These are phyloP conservation scores for Xylocopa sonorina DNA, from an alignment of 1,140 invertebrate genomes.

Conservation along the genomic window DNA sequence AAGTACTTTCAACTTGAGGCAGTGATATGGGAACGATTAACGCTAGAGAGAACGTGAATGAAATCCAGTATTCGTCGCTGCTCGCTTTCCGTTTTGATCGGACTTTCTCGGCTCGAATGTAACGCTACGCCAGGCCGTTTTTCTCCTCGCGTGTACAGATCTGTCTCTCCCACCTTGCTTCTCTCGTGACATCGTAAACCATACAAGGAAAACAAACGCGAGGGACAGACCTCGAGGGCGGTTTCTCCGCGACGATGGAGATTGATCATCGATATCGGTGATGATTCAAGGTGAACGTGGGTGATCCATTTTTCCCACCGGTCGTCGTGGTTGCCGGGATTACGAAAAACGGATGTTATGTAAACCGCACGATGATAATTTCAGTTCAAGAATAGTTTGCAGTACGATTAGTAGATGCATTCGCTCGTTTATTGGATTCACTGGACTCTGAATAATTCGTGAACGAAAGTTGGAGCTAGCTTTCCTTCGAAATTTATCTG, in stretches of 20 bases:
- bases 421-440: not conserved
- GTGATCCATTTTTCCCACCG: slow-evolving; percentile 2
- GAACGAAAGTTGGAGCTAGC: not conserved
- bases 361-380: not conserved
- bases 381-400: not conserved
- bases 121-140: not conserved
- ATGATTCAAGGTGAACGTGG: slow-evolving; percentile 21
- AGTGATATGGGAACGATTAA: too few species aligned
- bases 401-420: not conserved
- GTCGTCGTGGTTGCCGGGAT: not conserved
- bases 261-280: not conserved
- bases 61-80: not conserved
- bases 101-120: too few species aligned
- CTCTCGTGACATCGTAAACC: slow-evolving; percentile 40
- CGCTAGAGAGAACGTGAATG: too few species aligned
- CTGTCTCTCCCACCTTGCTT: slow-evolving; percentile 1
- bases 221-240: not conserved
- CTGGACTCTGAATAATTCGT: too few species aligned
- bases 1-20: too few species aligned
- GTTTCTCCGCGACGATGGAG: not conserved
- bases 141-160: not conserved
- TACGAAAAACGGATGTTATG: slow-evolving; percentile 16
- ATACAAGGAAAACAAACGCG: slow-evolving; percentile 60
- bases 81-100: not conserved
- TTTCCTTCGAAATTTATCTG: too few species aligned